Base-by-base conservation (phyloP, 2,113 vertebrate genomes). In the Prietella phreatophila region DNA sequence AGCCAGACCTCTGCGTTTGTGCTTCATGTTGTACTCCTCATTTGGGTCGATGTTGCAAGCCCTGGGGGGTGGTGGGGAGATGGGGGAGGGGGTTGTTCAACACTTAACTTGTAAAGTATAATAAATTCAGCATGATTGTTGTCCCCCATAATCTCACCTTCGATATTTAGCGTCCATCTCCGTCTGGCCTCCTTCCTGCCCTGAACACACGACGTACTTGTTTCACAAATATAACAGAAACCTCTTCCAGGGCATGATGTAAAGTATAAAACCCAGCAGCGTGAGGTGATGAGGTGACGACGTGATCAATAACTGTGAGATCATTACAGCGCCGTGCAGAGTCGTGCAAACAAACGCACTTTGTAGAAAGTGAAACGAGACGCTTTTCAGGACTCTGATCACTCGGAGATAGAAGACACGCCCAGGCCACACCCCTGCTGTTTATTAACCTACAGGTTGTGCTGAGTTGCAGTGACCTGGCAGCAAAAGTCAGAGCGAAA, bases 11-110 rank as follows among this genome's bases (percentile, higher is more conserved):
- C 98, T 95, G 78, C 91, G 94, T 75, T 89, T 95, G 89, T 97
- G 94, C 90, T 94, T 93, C 98, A 97, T 99, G 89, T 94, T 97
- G 93, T 99, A 99, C 90, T 97, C 94, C 86, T 93, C 92, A 58
- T 60, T 73, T 10, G 90, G 89, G 65, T 91, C 75, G 1, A 87
- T 4, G 5, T 4, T 50, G 13, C 39, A 2, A 20, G 65, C 1
- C 17, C 85, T 87, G 42, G 6, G 42, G 42, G 6, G 42, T 0
- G 0, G 42, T 5, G 42, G 42, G 6, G 5, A 0, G 39, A 2
- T 2, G 39, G 6, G 42, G 42, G 4, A 4, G 2, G 39, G 39
- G 39, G 4, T 17, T 9, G 53, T 33, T 81, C 53, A 42, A 27
- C 1, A 1, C 11, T 19, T 9, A 20, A 30, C 27, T 25, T 47